Base-by-base conservation (phyloP, 2,797 vertebrate species). In the Picus viridis region DNA sequence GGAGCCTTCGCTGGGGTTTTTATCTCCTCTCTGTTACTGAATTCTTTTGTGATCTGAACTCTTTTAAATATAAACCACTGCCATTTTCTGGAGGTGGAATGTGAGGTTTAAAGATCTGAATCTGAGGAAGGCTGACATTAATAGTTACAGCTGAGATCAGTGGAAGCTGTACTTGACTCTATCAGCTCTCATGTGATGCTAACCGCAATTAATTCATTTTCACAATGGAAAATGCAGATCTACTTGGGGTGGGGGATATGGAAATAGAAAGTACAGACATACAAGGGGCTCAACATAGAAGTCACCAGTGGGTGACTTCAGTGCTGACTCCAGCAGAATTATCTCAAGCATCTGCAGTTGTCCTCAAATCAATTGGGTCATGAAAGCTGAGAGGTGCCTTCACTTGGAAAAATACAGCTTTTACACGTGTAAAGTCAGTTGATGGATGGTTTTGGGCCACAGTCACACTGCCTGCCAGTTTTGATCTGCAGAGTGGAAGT, bases 31-130 rank as follows among this genome's bases (percentile, higher is more conserved):
- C 58, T 86, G 11, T 80, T 74, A 45, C 53, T 67, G 76, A 78
- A 84, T 87, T 92, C 59, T 89, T 95, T 77, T 72, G 53, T 75
- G 58, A 78, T 81, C 75, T 92, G 72, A 89, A 63, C 56, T 89
- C 27, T 81, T 70, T 83, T 70, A 86, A 85, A 80, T 90, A 78
- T 36, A 88, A 94, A 85, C 15, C 30, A 20, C 70, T 88, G 41
- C 36, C 54, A 53, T 93, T 88, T 96, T 94, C 83, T 91, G 61
- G 27, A 88, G 58, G 36, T 34, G 70, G 61, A 84, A 83, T 88
- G 51, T 64, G 67, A 93, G 74, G 79, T 73, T 45, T 65, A 15
- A 76, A 79, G 62, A 68, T 71, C 26, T 87, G 86, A 79, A 59
- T 32, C 56, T 73, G 36, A 56, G 43, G 76, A 76, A 58, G 12